These are phyloP conservation scores for Scaptomyza hsui DNA, from an alignment of 1,140 invertebrate genomes.

Conservation along the genomic window DNA sequence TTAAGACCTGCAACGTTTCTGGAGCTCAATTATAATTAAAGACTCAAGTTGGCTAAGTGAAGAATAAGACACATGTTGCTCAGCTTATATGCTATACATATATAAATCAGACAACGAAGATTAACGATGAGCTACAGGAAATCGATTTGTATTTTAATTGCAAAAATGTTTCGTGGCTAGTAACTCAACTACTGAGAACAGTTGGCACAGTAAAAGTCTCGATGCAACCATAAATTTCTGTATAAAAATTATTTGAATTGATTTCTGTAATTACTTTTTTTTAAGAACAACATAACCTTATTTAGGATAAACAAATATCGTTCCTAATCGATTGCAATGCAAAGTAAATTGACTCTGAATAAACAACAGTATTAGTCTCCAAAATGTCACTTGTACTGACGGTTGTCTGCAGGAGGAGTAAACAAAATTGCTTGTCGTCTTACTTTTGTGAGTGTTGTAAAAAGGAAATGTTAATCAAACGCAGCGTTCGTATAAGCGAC, in stretches of 20 bases:
- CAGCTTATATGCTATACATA: neutral
- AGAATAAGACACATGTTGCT: constrained; percentile 1
- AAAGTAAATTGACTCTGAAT: neutral
- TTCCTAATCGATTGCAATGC: neutral
- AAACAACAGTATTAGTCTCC: neutral
- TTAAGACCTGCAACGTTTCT: neutral
- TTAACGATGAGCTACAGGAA: neutral
- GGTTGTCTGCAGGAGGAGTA: too few relatives aligned
- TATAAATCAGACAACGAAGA: neutral
- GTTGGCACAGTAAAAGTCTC: neutral
- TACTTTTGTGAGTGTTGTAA: neutral
- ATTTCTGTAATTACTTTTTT: neutral
- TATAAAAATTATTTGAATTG: too few relatives aligned
- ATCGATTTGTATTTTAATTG: too few relatives aligned
- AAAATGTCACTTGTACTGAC: neutral
- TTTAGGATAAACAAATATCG: neutral
- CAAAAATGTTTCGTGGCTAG: neutral
- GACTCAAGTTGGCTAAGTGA: constrained; percentile 2
- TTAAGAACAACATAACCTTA: neutral
- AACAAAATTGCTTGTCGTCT: neutral
- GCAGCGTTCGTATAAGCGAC: constrained; percentile 17
- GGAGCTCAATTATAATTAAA: constrained; percentile 13
- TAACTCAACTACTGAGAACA: neutral
- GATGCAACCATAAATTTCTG: neutral
- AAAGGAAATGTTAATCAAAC: constrained; percentile 50